Base-by-base conservation (phyloP, 2,797 vertebrate genomes). In the Acomys russatus region DNA sequence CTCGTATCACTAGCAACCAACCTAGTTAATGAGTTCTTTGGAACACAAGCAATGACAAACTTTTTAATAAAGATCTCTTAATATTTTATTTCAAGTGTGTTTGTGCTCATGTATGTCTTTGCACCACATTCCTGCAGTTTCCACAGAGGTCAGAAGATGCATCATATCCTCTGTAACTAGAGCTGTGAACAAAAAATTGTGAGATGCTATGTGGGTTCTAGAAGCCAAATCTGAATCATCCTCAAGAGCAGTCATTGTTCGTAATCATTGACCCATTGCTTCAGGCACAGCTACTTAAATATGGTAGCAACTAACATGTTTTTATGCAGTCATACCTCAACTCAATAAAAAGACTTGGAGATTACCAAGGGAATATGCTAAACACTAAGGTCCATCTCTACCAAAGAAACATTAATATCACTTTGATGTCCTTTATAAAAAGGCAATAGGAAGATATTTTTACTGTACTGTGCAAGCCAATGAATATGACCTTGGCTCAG, bases 391-490 rank as follows among this genome's bases (percentile, higher is more conserved):
- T 80, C 38, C 93, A 74, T 84, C 38, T 91, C 59, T 28, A 93
- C 90, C 71, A 97, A 93, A 94, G 77, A 9, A 25, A 82, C 1
- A 78, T 18, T 70, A 38, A 25, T 93, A 95, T 84, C n/a, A 84
- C 23, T 79, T 89, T 80, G 38, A 79, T 95, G 44, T 44, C 17
- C 11, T 95, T 70, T 22, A 92, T 82, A 95, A 96, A 93, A 38
- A 94, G 20, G 56, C 51, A 95, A 44, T 59, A 93, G 25, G 61
- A 33, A 85, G 73, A 84, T 35, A 61, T 83, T 93, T 51, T 87
- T 92, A 73, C 49, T 74, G 28, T 90, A 17, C 82, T 96, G 94
- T 90, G 91, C 9, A 94, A 94, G 64, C 35, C 83, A 94, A 10
- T 92, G 74, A 35, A 64, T 44, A 17, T 63, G 51, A 89, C 28